A percentile compares a stretch with the other conserved stretches of the same genome.
Evolutionary conservation across 2,888 invertebrate genomes (phyloP).

Genomic region (Ichneumoninae sp.): DNA sequence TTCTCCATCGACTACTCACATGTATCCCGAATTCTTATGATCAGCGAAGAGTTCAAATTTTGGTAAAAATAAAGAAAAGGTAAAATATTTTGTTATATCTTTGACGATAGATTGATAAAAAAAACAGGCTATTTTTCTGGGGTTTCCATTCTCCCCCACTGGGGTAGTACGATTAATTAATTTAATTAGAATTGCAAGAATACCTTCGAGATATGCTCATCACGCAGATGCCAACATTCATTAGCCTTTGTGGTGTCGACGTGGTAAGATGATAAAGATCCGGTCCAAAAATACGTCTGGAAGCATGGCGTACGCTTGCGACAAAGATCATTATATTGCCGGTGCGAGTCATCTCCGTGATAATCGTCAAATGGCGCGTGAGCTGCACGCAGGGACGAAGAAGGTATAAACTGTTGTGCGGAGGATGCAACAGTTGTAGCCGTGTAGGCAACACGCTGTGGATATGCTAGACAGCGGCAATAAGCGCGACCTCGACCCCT

Average conservation of each 20-base stretch:
- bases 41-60: too few relatives aligned
- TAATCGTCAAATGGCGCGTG: constrained; percentile 37
- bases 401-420: constrained; percentile 45
- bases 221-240: constrained; percentile 43
- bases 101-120: too few relatives aligned
- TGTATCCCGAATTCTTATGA: too few relatives aligned
- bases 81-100: not conserved
- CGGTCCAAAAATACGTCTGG: not conserved
- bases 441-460: constrained; percentile 46
- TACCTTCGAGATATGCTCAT: constrained; percentile 37
- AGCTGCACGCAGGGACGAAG: constrained; percentile 31
- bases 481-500: constrained; percentile 68
- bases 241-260: constrained; percentile 31
- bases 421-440: constrained; percentile 34
- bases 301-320: not conserved
- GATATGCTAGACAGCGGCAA: constrained; percentile 13
- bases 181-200: constrained; percentile 36
- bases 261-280: not conserved
- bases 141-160: too few relatives aligned
- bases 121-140: too few relatives aligned
- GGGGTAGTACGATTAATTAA: constrained; percentile 4
- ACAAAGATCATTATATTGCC: not conserved
- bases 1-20: too few relatives aligned
- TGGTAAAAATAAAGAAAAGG: too few relatives aligned
- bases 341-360: constrained; percentile 15